These are phyloP conservation scores for Aporrectodea caliginosa DNA, from an alignment of 1,140 invertebrate species.

Conservation along the genomic window DNA sequence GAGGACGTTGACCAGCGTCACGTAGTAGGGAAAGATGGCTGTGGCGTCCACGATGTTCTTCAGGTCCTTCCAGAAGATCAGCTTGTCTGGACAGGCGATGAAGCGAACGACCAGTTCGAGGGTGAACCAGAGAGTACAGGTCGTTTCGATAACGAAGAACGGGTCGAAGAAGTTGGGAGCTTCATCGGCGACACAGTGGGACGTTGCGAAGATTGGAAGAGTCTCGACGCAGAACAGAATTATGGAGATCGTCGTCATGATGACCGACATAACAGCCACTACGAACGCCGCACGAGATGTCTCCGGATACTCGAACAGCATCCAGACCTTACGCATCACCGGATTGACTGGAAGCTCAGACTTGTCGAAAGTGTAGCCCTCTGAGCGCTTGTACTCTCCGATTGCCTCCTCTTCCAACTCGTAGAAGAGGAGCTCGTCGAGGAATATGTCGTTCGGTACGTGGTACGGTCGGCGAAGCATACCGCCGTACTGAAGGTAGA, in stretches of 20 bases:
- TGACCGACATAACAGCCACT: slow-evolving; percentile 51
- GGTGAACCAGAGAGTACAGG: slow-evolving; percentile 59
- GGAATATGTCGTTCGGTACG: slow-evolving; percentile 53
- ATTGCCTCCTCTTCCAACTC: slow-evolving; percentile 51
- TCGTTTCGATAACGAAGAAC: slow-evolving; percentile 52
- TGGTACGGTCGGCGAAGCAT: slow-evolving; percentile 46
- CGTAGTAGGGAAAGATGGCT: slow-evolving; percentile 58
- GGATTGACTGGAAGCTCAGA: slow-evolving; percentile 46
- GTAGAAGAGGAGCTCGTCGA: slow-evolving; percentile 53
- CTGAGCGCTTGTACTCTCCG: slow-evolving; percentile 49
- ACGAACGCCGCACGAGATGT: slow-evolving; percentile 49
- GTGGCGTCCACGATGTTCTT: slow-evolving; percentile 59
- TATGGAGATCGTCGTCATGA: slow-evolving; percentile 53
- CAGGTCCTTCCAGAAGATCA: slow-evolving; percentile 56
- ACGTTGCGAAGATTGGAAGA: slow-evolving; percentile 38
- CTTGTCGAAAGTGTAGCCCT: slow-evolving; percentile 50
- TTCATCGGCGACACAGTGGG: slow-evolving; percentile 41
- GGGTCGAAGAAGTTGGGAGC: slow-evolving; percentile 44
- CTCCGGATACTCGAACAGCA: slow-evolving; percentile 55
- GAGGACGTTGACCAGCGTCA: slow-evolving; percentile 54
- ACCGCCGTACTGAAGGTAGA: slow-evolving; percentile 74
- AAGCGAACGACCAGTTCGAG: slow-evolving; percentile 56
- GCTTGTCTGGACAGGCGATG: slow-evolving; percentile 54
- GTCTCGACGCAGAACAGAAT: slow-evolving; percentile 55
- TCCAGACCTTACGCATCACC: slow-evolving; percentile 49